phyloP scores from a whole-genome alignment of 2,888 invertebrate species.

The Pristionchus exspectatus region DNA sequence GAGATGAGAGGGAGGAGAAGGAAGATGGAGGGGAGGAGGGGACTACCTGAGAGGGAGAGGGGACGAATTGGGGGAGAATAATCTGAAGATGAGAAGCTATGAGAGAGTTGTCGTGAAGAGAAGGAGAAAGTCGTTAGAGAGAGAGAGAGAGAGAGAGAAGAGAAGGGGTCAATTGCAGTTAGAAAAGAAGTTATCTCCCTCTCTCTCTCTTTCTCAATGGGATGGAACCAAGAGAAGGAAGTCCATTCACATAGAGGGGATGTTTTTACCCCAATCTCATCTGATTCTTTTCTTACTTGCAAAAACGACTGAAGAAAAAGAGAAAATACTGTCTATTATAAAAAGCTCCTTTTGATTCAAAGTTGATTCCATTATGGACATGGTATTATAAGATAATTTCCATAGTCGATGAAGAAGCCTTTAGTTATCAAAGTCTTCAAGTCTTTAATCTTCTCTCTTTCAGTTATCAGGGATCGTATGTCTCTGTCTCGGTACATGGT shows the following conservation, averaged over 20 bases:
- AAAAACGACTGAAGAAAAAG: not conserved
- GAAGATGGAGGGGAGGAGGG: not conserved
- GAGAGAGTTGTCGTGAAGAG: not conserved
- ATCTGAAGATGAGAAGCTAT: slow-evolving; percentile 9
- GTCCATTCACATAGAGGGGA: not conserved
- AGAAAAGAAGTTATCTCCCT: slow-evolving; percentile 50
- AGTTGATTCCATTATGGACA: not conserved
- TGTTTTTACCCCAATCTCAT: not conserved
- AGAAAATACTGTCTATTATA: not conserved
- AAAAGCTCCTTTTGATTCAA: not conserved
- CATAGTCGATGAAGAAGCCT: not conserved
- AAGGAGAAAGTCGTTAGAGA: slow-evolving; percentile 25
- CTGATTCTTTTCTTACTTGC: not conserved
- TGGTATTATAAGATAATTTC: not conserved
- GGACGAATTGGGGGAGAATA: slow-evolving; percentile 8
- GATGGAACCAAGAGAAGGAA: slow-evolving; percentile 9
- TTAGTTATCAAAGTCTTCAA: not conserved
- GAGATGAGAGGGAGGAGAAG: slow-evolving; percentile 10
- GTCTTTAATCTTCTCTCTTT: slow-evolving; percentile 19
- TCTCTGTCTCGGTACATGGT: slow-evolving; percentile 76
- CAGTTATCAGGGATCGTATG: slow-evolving; percentile 78
- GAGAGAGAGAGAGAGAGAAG: slow-evolving; percentile 23
- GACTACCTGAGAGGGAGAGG: slow-evolving; percentile 27
- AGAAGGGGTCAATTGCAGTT: slow-evolving; percentile 40
- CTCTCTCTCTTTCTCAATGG: not conserved